phyloP scores from a whole-genome alignment of 2,797 vertebrate genomes.

The Aldrovandia affinis region DNA sequence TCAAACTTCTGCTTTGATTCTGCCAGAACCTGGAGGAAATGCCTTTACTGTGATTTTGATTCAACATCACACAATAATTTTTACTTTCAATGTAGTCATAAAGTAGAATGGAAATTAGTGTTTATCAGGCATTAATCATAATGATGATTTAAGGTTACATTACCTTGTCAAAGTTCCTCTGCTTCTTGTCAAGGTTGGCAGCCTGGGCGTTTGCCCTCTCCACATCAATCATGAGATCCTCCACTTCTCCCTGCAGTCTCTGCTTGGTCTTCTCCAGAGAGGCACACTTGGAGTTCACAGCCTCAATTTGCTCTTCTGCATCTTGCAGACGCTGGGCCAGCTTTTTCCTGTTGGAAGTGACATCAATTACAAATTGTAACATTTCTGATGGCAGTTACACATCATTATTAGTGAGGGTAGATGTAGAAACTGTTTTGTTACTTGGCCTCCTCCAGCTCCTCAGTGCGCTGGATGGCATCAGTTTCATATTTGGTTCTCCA shows the following conservation, averaged over 20 bases:
- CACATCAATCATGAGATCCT: too few species aligned
- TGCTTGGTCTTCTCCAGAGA: too few species aligned
- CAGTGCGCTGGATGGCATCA: slow-evolving; percentile 80
- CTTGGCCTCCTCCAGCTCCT: slow-evolving; percentile 83
- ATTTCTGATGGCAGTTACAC: neutral
- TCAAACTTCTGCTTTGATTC: slow-evolving; percentile 78
- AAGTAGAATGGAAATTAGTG: neutral
- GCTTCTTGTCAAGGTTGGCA: slow-evolving; percentile 63
- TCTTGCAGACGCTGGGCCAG: slow-evolving; percentile 83
- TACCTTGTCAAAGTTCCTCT: slow-evolving; percentile 80
- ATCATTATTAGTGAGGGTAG: neutral
- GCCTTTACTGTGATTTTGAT: neutral
- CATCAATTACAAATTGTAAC: neutral
- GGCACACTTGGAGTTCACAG: too few species aligned
- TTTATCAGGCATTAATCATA: neutral
- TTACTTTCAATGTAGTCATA: neutral
- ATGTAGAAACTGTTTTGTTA: slow-evolving; percentile 49
- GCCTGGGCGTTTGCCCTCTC: slow-evolving; percentile 75
- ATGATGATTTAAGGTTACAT: neutral
- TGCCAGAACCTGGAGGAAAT: slow-evolving; percentile 47
- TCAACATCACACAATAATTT: neutral
- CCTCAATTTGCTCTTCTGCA: slow-evolving; percentile 81
- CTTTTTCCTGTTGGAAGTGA: slow-evolving; percentile 75
- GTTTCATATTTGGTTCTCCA: slow-evolving; percentile 86
- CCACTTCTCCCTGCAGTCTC: too few species aligned